Base-by-base conservation (phyloP, 2,113 vertebrate genomes). In the Ceyx melanurus region DNA sequence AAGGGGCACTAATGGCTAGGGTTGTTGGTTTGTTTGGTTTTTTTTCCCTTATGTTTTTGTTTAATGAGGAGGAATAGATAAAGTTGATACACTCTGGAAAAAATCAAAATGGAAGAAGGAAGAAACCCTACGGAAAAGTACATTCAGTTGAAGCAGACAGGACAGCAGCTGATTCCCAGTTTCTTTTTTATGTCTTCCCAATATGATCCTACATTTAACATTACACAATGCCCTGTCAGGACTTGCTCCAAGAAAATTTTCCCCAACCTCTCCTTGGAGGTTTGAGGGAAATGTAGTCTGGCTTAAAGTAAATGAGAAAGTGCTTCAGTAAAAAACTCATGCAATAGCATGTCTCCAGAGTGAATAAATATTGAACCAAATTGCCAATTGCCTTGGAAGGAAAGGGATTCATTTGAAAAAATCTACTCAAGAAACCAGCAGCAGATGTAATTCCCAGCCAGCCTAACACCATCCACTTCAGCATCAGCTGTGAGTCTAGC, bases 241-340 rank as follows among this genome's bases (percentile, higher is more conserved):
- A 50, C 62, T 82, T 62, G 62, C 25, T 95, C 75, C 74, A 89
- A 70, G 56, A 92, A 93, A 85, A 31, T 72, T 87, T 86, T 85
- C 61, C 26, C 58, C 29, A 23, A 78, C 42, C 29, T 61, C 18
- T 85, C 54, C 79, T 54, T 51, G 75, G 81, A 48, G 42, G 17
- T 79, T 73, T 91, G 85, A 89, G 75, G 79, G 54, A 82, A 80
- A 56, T 42, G 54, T 14, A 87, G 64, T 54, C 50, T 46, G 29
- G 76, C 72, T 67, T 51, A 10, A 57, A 88, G 71, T 61, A 94
- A 93, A 53, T 0, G 3, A 5, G 13, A 28, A 28, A 3, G 40
- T 89, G 8, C 57, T 67, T 82, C 82, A 51, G 40, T 23, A 14
- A 40, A 79, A 79, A 76, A 6, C 33, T 68, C 73, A 6, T 4